Evolutionary conservation across 2,113 vertebrate species (phyloP), one percentile per base, ranked within the genome.

Genomic region (Prietella phreatophila): DNA sequence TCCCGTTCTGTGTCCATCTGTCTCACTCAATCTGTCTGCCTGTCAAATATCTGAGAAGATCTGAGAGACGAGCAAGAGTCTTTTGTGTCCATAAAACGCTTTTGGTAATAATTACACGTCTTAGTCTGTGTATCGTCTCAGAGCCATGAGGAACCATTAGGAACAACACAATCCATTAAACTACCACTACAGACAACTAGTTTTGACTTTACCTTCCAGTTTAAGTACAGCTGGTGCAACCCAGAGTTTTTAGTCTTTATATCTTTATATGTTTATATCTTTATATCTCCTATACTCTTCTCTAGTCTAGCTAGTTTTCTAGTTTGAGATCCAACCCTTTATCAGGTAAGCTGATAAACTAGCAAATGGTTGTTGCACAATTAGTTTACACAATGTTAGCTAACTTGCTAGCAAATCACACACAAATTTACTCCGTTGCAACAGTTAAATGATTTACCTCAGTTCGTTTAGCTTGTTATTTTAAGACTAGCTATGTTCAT

Each of bases 1-100:
- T 42, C 36, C 42, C 71, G 13, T 39, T 10, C 36, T 42, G 39
- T 0, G 5, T 76, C 73, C 42, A 50, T 50, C 73, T 50, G 73
- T 76, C 73, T 76, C 39, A 17, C 22, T 50, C 11, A 2, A 47
- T 47, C 39, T 76, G 39, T 76, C 73, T 19, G 9, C 71, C 13
- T 22, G 22, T 47, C 73, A 76, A 76, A 76, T 39, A 76, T 76
- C 22, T 76, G 73, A 76, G 73, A 76, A 50, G 39, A 47, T 47
- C 39, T 25, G 7, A 25, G 22, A 47, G 39, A 39, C 7, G 69
- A 15, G 36, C 0, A 0, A 36, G 6, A 75, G 10, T 13, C 36
- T 2, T 22, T 47, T 47, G 73, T 3, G 19, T 75, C 36, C 2
- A 6, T 17, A 71, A 6, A 75, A 42, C 9, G 4, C 39, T 42